Evolutionary conservation across 1,140 invertebrate species (phyloP).

Genomic region (Bombus superbus): DNA sequence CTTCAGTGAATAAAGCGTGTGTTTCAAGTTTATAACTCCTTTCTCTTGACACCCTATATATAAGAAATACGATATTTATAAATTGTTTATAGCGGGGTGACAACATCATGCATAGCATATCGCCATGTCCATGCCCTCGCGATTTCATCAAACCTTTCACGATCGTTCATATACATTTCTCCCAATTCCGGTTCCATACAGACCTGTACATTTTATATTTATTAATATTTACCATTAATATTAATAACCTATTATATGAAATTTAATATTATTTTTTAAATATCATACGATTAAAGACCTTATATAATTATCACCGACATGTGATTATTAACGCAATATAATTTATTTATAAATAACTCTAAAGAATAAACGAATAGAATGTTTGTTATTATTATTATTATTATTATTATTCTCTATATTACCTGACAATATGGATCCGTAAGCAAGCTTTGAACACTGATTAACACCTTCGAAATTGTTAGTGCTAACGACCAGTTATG

Average conservation of each 20-base stretch:
- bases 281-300: background rate
- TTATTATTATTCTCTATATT: conserved; percentile 44
- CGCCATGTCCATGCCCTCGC: conserved; percentile 95
- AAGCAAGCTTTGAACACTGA: conserved; percentile 95
- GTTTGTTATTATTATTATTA: background rate
- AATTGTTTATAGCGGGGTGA: conserved; percentile 80
- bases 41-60: background rate
- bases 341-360: conserved; percentile 11
- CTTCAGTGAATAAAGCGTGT: background rate
- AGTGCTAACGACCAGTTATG: conserved; percentile 97
- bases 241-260: background rate
- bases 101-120: conserved; percentile 95
- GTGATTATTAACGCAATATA: background rate
- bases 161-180: conserved; percentile 90
- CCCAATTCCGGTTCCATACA: conserved; percentile 96
- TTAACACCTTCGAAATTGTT: conserved; percentile 94
- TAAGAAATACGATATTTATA: conserved; percentile 29
- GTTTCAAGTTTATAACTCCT: background rate
- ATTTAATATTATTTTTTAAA: background rate
- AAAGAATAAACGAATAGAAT: background rate
- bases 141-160: conserved; percentile 90
- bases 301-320: background rate
- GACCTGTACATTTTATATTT: conserved; percentile 82
- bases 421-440: conserved; percentile 95
- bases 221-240: conserved; percentile 17